Percentiles rank a stretch among this genome's conserved stretches.
These are phyloP conservation scores for Acrobasis suavella DNA, from an alignment of 2,888 invertebrate genomes.

Conservation along the genomic window DNA sequence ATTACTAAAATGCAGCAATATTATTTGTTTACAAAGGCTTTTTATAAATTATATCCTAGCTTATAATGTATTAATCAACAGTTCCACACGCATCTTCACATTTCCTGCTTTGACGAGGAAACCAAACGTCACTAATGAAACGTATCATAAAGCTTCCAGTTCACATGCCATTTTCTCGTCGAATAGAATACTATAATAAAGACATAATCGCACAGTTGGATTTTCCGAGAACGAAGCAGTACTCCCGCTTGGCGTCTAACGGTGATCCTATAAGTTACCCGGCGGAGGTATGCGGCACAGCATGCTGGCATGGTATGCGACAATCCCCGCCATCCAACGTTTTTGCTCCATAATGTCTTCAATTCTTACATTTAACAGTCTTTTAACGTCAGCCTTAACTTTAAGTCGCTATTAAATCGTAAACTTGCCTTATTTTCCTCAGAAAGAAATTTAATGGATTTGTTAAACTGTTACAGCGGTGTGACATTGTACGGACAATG, in stretches of 20 bases:
- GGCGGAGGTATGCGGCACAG: constrained; percentile 32
- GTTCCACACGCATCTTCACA: constrained; percentile 7
- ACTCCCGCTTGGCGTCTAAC: constrained; percentile 39
- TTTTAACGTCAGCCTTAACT: constrained; percentile 8
- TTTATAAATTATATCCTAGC: neutral
- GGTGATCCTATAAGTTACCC: constrained; percentile 44
- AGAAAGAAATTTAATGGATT: neutral
- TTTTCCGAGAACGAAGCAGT: constrained; percentile 38
- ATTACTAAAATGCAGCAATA: too few relatives aligned
- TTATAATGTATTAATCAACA: neutral
- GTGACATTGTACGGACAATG: neutral
- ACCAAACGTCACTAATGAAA: constrained; percentile 11
- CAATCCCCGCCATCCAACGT: constrained; percentile 26
- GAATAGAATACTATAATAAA: constrained; percentile 7
- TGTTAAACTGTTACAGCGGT: neutral
- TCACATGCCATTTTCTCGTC: constrained; percentile 21
- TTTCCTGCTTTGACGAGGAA: constrained; percentile 24
- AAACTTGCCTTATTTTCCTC: neutral
- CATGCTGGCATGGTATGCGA: constrained; percentile 33
- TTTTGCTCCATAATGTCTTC: constrained; percentile 29
- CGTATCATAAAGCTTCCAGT: constrained; percentile 15
- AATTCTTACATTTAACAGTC: constrained; percentile 2
- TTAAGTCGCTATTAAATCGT: constrained; percentile 1
- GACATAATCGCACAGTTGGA: constrained; percentile 29
- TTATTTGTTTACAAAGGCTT: too few relatives aligned